Base-by-base conservation (phyloP, 1,140 invertebrate species). In the Papilio polyxenes region DNA sequence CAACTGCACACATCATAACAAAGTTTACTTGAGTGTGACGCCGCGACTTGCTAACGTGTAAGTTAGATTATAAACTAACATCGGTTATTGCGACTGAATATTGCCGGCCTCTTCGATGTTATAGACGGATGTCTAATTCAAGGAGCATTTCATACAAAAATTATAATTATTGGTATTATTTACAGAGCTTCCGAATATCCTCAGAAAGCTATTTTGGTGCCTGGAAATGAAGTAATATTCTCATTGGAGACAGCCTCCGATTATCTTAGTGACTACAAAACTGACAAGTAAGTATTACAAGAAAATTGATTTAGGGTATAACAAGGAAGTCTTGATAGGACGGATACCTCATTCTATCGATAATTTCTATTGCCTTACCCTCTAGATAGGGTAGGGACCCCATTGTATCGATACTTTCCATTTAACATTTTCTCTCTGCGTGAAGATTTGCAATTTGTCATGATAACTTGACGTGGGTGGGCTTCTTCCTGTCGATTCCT, bases 231-330 rank as follows among this genome's bases (percentile, higher is more conserved):
- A 95, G 97, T 99, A 0, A 96, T 99, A 85, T 99, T 99, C 91
- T 99, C 98, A 0, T 89, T 99, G 88, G 98, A 99, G 95, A 99
- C 98, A 1, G 98, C 98, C 0, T 98, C 98, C 0, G 97, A 99
- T 94, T 99, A 99, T 94, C 96, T 99, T 82, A 98, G 98, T 90
- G 98, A 99, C 95, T 98, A 99, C 77, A 97, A 90, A 51, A 85
- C 83, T 40, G 89, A 92, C 53, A 89, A 91, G 92, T 93, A 88
- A 90, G 91, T 87, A 80, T 81, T 48, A 74, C 15, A 75, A 51
- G 23, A 69, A 77, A 75, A 82, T 62, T 23, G 7, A 7, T n/a
- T n/a, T 31, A 31, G 23, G 23, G 23, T 31, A 31, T 31, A 31
- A 31, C 23, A 31, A 31, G 23, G 23, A 31, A 31, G 23, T 31